phyloP scores from a whole-genome alignment of 2,797 vertebrate species.

The Octomys mimax region DNA sequence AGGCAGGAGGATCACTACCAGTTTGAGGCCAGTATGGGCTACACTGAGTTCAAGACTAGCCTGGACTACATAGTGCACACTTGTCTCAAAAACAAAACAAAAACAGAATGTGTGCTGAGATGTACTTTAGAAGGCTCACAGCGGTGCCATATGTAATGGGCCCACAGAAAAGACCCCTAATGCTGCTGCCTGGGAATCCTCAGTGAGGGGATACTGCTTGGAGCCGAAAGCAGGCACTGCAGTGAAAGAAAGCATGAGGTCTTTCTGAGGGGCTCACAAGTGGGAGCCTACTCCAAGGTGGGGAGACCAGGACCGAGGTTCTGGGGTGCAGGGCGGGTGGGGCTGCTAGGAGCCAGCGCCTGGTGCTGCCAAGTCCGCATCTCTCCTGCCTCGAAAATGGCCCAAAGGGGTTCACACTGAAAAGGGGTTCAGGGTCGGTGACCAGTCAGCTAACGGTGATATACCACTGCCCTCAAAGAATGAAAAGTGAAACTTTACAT shows the following conservation, averaged over 20 bases:
- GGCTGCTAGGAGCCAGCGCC: neutral
- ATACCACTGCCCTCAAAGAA: neutral
- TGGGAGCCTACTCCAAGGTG: neutral
- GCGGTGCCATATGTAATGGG: neutral
- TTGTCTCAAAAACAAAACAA: neutral
- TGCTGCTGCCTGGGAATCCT: neutral
- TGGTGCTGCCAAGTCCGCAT: neutral
- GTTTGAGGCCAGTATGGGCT: neutral
- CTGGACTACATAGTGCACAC: neutral
- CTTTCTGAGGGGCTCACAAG: neutral
- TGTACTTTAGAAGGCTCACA: neutral
- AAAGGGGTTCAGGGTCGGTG: neutral
- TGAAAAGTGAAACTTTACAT: neutral
- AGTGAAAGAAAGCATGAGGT: neutral
- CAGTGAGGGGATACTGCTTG: too few relatives aligned
- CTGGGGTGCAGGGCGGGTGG: too few relatives aligned
- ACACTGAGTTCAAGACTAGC: neutral
- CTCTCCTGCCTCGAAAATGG: neutral
- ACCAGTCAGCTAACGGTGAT: too few relatives aligned
- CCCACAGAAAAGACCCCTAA: neutral
- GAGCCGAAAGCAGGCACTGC: neutral
- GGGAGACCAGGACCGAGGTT: neutral
- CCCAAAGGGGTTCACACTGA: neutral
- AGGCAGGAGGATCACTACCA: neutral
- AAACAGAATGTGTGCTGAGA: neutral